Conservation (phyloP, 1,140 invertebrate species). For the Drosophila sucinea region DNA sequence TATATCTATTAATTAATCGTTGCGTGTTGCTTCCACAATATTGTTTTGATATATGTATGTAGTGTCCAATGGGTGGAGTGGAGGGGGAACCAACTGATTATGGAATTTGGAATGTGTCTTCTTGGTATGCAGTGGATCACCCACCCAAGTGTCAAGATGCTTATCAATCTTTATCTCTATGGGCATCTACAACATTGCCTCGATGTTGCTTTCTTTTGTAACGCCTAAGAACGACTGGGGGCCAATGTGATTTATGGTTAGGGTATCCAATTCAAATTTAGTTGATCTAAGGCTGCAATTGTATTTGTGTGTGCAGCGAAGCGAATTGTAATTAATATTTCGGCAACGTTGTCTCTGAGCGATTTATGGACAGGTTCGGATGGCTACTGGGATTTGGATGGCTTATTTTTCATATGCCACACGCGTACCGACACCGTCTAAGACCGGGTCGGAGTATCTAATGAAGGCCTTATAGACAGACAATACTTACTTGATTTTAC, state of each 20-base stretch:
- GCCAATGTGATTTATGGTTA: slow-evolving; percentile 20
- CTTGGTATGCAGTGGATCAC: slow-evolving; percentile 35
- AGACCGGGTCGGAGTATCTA: slow-evolving; percentile 46
- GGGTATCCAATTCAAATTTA: neutral
- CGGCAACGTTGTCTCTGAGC: slow-evolving; percentile 33
- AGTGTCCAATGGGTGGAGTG: neutral
- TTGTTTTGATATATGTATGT: neutral
- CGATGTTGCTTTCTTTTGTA: slow-evolving; percentile 22
- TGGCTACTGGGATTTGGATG: slow-evolving; percentile 49
- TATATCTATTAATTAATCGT: slow-evolving; percentile 8
- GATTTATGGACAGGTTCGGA: slow-evolving; percentile 71
- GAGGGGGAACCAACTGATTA: slow-evolving; percentile 23
- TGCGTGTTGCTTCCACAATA: too few relatives aligned
- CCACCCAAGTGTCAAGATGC: slow-evolving; percentile 24
- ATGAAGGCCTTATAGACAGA: slow-evolving; percentile 34
- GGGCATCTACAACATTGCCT: slow-evolving; percentile 1
- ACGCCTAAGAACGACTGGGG: slow-evolving; percentile 34
- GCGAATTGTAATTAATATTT: slow-evolving; percentile 26
- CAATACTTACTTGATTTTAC: slow-evolving; percentile 51
- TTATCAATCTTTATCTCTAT: slow-evolving; percentile 25
- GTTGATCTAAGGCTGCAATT: slow-evolving; percentile 4
- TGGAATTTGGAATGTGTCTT: neutral
- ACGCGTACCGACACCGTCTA: slow-evolving; percentile 35
- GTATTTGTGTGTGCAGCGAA: neutral
- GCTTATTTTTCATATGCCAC: slow-evolving; percentile 46